Conservation (phyloP, 2,797 vertebrate species). For the Intellagama lesueurii region DNA sequence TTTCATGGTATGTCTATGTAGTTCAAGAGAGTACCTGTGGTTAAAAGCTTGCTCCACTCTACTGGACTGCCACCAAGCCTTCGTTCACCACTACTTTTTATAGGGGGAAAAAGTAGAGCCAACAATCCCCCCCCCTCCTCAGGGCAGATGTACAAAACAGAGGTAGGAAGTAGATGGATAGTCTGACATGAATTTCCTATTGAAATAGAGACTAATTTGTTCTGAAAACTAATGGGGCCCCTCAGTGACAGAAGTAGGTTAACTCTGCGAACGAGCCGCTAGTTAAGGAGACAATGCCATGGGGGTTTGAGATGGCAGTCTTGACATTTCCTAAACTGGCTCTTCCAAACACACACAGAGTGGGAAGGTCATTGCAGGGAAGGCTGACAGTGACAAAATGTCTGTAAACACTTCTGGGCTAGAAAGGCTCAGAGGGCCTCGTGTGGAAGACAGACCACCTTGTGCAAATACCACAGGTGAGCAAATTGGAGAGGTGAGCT, state of each 20-base stretch:
- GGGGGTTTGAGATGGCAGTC: constrained; percentile 49
- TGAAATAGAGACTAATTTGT: constrained; percentile 41
- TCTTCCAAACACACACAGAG: constrained; percentile 19
- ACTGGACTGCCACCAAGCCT: background rate
- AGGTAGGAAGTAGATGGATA: background rate
- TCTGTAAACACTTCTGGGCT: constrained; percentile 78
- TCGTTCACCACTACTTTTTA: background rate
- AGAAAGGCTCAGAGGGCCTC: constrained; percentile 77
- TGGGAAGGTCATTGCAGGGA: constrained; percentile 68
- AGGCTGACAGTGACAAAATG: constrained; percentile 86
- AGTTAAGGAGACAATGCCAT: constrained; percentile 35
- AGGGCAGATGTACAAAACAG: background rate
- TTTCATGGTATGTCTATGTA: background rate
- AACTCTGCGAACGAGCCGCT: constrained; percentile 43
- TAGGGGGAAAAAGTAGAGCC: background rate
- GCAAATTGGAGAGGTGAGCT: constrained; percentile 67
- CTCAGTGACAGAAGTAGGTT: constrained; percentile 52
- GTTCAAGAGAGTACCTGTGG: background rate
- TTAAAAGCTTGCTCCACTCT: background rate
- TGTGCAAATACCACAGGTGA: constrained; percentile 52
- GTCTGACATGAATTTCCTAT: constrained; percentile 14
- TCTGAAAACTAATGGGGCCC: constrained; percentile 29
- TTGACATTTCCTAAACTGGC: constrained; percentile 54
- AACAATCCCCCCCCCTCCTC: background rate
- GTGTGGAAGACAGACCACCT: constrained; percentile 69